A percentile compares a stretch with the other conserved stretches of the same genome.
These are phyloP conservation scores for Drosophila parvula DNA, from an alignment of 1,140 invertebrate genomes.

Conservation along the genomic window DNA sequence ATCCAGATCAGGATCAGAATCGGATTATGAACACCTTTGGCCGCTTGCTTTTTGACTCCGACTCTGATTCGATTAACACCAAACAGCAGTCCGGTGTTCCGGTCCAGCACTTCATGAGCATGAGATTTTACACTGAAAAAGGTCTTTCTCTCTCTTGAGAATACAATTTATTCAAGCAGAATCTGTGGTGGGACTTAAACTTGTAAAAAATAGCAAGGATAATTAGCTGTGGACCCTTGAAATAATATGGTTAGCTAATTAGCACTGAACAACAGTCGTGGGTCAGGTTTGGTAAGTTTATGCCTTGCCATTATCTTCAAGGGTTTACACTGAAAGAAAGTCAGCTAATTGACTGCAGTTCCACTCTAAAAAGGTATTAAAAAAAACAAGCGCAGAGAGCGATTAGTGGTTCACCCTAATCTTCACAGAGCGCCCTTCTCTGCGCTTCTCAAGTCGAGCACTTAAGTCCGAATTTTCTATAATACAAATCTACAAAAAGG, in stretches of 20 bases:
- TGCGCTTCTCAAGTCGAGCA: not conserved
- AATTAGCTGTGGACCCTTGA: not conserved
- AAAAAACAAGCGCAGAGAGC: not conserved
- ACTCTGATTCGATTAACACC: constrained; percentile 13
- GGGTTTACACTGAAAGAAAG: not conserved
- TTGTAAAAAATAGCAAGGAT: not conserved
- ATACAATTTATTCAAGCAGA: not conserved
- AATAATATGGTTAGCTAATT: constrained; percentile 4
- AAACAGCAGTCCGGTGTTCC: not conserved
- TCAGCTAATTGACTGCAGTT: not conserved
- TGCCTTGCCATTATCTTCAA: not conserved
- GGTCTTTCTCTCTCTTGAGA: not conserved
- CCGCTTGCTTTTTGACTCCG: constrained; percentile 8
- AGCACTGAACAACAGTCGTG: constrained; percentile 3
- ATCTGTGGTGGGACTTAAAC: not conserved
- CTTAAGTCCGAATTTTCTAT: not conserved
- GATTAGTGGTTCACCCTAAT: not conserved
- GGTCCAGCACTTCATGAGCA: not conserved
- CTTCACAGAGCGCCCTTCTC: not conserved
- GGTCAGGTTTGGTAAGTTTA: too few species aligned
- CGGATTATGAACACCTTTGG: constrained; percentile 48
- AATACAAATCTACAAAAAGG: too few species aligned
- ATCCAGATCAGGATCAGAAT: constrained; percentile 40
- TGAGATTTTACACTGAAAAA: not conserved
- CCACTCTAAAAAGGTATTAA: not conserved